These are phyloP conservation scores for Apis cerana DNA, from an alignment of 1,140 invertebrate genomes.

Conservation along the genomic window DNA sequence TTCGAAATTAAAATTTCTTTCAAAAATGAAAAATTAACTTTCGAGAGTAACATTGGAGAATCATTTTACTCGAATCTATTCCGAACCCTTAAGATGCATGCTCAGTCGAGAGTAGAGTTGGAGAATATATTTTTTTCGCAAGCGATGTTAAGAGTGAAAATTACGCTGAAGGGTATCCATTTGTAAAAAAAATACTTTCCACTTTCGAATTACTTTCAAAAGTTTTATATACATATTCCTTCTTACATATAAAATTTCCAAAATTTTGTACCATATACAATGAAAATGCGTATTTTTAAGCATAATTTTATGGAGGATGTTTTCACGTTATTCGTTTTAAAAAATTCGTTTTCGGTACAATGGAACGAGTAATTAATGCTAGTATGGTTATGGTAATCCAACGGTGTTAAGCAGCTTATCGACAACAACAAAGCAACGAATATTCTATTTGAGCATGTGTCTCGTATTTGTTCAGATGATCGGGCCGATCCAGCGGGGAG, in stretches of 20 bases:
- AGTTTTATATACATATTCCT: too few relatives aligned
- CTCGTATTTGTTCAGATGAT: conserved; percentile 6
- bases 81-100: too few relatives aligned
- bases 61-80: too few relatives aligned
- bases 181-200: too few relatives aligned
- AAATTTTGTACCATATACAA: neutral
- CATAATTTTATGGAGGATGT: neutral
- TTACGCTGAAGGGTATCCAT: too few relatives aligned
- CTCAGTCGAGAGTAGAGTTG: too few relatives aligned
- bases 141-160: too few relatives aligned
- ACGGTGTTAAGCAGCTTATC: neutral
- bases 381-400: neutral
- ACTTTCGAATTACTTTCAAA: too few relatives aligned
- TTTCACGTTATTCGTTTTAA: neutral
- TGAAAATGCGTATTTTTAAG: neutral
- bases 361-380: neutral
- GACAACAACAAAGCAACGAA: neutral
- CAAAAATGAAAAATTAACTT: too few relatives aligned
- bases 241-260: neutral
- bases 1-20: too few relatives aligned
- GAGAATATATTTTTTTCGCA: too few relatives aligned
- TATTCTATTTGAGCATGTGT: neutral
- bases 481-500: neutral
- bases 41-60: too few relatives aligned
- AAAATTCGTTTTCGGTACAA: rapidly evolving